Base-by-base conservation (phyloP, 2,113 vertebrate species). In the Nannospalax galili region DNA sequence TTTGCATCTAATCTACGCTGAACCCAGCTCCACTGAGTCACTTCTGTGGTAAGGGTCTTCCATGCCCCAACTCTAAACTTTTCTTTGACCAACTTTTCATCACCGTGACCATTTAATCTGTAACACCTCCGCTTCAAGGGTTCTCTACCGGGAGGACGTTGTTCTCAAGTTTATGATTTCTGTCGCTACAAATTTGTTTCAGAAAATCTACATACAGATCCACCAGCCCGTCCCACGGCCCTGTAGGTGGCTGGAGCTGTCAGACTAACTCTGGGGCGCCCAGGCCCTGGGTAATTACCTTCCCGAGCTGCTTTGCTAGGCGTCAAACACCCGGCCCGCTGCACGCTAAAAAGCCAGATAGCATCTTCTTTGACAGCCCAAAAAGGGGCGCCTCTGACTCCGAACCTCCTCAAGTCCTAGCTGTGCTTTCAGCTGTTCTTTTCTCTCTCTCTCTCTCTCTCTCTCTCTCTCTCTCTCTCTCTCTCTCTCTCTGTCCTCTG, bases 261-360 rank as follows among this genome's bases (percentile, higher is more conserved):
- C 97, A 98, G 97, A 98, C 98, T 97, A 97, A 98, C 98, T 98
- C 97, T 94, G 96, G 98, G 97, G 98, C 97, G 97, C 98, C 98
- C 98, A 98, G 98, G 98, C 98, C 98, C 98, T 98, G 98, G 98
- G 97, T 98, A 98, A 98, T 98, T 98, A 98, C 98, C 98, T 98
- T 98, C 98, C 97, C 97, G 98, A 98, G 64, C 8, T 14, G 30
- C 98, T 98, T 97, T 96, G 97, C 98, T 98, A 97, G 95, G 98
- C 98, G 97, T 98, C 98, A 96, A 97, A 97, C 98, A 98, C 98
- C 98, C 94, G 97, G 98, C 98, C 30, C 1, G 20, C 22, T 15
- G 52, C 95, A 92, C 95, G 98, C 98, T 99, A 98, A 98, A 97
- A 98, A 98, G 97, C 97, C 98, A 98, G 98, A 98, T 98, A 98